Evolutionary conservation across 2,113 vertebrate genomes (phyloP).

Genomic region (Plotosus lineatus): DNA sequence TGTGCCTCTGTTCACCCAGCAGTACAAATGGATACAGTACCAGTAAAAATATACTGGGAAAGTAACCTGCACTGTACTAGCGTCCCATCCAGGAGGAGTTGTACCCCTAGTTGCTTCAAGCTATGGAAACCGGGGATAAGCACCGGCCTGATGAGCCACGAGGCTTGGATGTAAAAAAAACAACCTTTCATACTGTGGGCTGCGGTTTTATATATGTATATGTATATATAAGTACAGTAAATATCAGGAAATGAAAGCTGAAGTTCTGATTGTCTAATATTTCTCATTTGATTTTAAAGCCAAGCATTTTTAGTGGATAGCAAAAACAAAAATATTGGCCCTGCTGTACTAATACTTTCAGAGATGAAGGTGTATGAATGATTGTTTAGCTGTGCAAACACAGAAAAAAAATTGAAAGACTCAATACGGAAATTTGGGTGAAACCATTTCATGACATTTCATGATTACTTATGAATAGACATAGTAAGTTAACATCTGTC

Average conservation of each 20-base stretch:
- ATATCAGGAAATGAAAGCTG: background rate
- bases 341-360: background rate
- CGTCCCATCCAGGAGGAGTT: too few species aligned
- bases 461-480: slow-evolving; percentile 50
- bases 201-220: background rate
- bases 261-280: background rate
- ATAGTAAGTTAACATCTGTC: slow-evolving; percentile 55
- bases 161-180: too few species aligned
- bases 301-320: background rate
- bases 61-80: too few species aligned
- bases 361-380: background rate
- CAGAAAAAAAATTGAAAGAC: slow-evolving; percentile 24
- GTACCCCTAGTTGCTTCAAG: too few species aligned
- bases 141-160: too few species aligned
- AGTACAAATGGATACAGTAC: too few species aligned
- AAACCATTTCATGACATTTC: slow-evolving; percentile 52
- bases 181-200: too few species aligned
- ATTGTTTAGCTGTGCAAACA: background rate
- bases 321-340: background rate
- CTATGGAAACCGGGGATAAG: too few species aligned
- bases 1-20: too few species aligned
- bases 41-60: too few species aligned
- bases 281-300: background rate
- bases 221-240: too few species aligned
- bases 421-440: slow-evolving; percentile 81